These are phyloP conservation scores for Leucopsar rothschildi DNA, from an alignment of 2,113 vertebrate species.

Conservation along the genomic window DNA sequence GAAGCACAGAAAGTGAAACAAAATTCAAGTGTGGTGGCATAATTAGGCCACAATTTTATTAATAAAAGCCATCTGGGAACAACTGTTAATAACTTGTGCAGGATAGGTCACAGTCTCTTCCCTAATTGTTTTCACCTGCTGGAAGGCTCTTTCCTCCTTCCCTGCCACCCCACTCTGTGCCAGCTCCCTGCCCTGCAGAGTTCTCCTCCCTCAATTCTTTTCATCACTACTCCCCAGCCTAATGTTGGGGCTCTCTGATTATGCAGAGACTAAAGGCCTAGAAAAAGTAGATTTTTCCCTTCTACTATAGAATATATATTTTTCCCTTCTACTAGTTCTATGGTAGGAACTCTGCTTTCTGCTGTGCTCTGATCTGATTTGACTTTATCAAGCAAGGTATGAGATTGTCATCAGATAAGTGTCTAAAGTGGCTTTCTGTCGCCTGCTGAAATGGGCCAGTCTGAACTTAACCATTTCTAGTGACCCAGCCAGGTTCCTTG, in stretches of 20 bases:
- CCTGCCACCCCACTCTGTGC: background rate
- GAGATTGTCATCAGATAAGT: background rate
- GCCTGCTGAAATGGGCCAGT: background rate
- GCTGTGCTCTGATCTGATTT: background rate
- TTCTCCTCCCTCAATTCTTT: background rate
- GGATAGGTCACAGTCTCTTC: slow-evolving; percentile 10
- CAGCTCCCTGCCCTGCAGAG: background rate
- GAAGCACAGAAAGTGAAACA: slow-evolving; percentile 5
- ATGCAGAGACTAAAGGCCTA: background rate
- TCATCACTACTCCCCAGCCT: background rate
- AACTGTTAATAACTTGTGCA: slow-evolving; percentile 14
- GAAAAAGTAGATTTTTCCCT: background rate
- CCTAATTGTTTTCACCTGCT: slow-evolving; percentile 4
- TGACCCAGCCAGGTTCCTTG: background rate
- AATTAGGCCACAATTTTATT: slow-evolving; percentile 59
- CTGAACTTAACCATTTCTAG: background rate
- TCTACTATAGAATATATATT: background rate
- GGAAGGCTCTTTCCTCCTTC: background rate
- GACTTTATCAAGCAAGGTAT: background rate
- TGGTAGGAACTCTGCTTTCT: background rate
- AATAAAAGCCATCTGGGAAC: slow-evolving; percentile 15
- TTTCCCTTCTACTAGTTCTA: background rate
- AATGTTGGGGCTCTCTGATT: background rate
- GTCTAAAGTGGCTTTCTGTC: background rate
- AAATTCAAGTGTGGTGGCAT: background rate